Conservation (phyloP, 2,888 invertebrate genomes). For the Leptopilina myrica region DNA sequence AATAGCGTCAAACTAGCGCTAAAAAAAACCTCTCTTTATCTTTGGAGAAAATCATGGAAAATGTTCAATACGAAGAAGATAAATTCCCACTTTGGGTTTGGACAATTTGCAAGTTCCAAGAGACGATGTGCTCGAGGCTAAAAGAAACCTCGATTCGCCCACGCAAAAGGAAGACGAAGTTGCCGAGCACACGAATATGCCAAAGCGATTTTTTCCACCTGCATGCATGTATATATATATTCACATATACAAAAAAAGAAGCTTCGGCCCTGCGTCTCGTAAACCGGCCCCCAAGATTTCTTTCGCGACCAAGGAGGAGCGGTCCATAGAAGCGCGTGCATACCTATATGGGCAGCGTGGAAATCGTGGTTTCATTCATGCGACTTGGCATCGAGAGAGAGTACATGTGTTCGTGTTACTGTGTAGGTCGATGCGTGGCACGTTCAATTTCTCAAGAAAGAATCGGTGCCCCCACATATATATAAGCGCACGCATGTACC, state of each 20-base stretch:
- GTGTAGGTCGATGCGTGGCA: conserved; percentile 40
- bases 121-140: conserved; percentile 32
- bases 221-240: background rate
- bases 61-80: conserved; percentile 9
- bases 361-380: conserved; percentile 72
- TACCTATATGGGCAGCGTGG: conserved; percentile 66
- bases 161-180: background rate
- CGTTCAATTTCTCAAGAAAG: conserved; percentile 35
- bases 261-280: conserved; percentile 38
- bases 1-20: too few species aligned
- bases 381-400: conserved; percentile 52
- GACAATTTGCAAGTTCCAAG: conserved; percentile 5
- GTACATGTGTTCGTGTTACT: conserved; percentile 48
- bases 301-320: conserved; percentile 52
- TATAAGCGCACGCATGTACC: conserved; percentile 48
- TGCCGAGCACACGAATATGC: conserved; percentile 1
- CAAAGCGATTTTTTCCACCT: conserved; percentile 35
- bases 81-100: background rate
- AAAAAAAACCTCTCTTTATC: background rate
- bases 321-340: conserved; percentile 55
- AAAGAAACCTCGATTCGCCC: conserved; percentile 39
- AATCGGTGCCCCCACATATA: conserved; percentile 49
- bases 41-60: background rate
- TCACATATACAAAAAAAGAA: background rate
- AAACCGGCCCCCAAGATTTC: conserved; percentile 51